A percentile compares a stretch with the other conserved stretches of the same genome.
Conservation (phyloP, 1,140 invertebrate genomes). For the Drosophila azteca region DNA sequence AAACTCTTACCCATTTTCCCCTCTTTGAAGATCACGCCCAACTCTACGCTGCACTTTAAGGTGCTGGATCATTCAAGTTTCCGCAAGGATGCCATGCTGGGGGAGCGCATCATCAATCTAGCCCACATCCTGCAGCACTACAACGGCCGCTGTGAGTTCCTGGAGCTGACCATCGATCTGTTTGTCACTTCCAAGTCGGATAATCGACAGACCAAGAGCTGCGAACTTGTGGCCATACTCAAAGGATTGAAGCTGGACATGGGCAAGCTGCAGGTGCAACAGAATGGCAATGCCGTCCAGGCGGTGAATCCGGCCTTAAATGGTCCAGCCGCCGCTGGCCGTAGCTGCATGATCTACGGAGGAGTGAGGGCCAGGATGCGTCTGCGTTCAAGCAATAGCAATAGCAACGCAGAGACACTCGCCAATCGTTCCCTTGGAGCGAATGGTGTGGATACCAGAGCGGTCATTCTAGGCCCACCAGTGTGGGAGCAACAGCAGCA, state of each 20-base stretch:
- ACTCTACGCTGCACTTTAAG: constrained; percentile 93
- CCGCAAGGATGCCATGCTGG: constrained; percentile 94
- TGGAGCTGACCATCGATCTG: constrained; percentile 91
- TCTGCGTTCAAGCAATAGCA: constrained; percentile 83
- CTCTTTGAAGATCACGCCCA: constrained; percentile 88
- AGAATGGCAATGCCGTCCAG: constrained; percentile 70
- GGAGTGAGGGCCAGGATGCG: constrained; percentile 88
- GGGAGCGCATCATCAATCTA: constrained; percentile 92
- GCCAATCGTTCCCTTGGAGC: constrained; percentile 55
- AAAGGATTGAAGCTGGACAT: constrained; percentile 91
- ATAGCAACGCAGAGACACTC: constrained; percentile 36
- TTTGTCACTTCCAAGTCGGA: constrained; percentile 86
- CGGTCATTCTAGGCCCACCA: too few relatives aligned
- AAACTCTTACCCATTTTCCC: background rate
- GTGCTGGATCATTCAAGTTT: constrained; percentile 95
- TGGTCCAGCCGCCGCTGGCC: constrained; percentile 50
- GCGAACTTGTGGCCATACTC: constrained; percentile 90
- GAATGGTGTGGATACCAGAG: constrained; percentile 60
- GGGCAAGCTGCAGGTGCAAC: constrained; percentile 70
- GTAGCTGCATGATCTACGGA: constrained; percentile 87
- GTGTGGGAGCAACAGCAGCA: too few relatives aligned
- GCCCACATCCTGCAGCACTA: constrained; percentile 92
- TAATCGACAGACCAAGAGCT: constrained; percentile 87
- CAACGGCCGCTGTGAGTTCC: constrained; percentile 93
- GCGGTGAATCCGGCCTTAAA: constrained; percentile 50